Evolutionary conservation across 2,113 vertebrate species (phyloP), one percentile per base, ranked within the genome.

Genomic region (Nothocercus nigrocapillus): DNA sequence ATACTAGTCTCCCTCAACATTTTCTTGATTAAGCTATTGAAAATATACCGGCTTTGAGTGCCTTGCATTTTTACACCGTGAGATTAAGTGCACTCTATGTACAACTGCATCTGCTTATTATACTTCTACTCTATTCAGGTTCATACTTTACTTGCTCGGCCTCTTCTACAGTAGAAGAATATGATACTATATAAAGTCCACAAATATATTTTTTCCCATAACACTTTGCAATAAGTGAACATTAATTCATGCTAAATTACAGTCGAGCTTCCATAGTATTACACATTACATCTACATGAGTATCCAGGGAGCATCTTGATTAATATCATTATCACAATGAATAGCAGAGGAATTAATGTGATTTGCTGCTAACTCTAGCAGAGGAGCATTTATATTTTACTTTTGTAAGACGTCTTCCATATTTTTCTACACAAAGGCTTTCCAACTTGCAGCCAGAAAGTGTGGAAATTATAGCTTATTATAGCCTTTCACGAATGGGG

Each of bases 251-350:
- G 49, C 24, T 93, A 92, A 94, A 82, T 95, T 95, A 88, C 22
- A 93, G 28, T 36, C 66, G 40, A 82, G 36, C 56, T 95, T 84
- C 89, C 82, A 47, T 74, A 72, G 89, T 95, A 94, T 92, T 96
- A 64, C 5, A 4, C 66, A 61, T 93, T 82, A 69, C 36, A 93
- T 53, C 58, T 84, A 64, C 42, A 83, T 0, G 18, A 93, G 72
- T 93, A 92, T 74, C 89, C 87, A 70, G 92, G 88, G 86, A 96
- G 42, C 44, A 89, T 75, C 76, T 76, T 82, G 69, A 94, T 83
- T 95, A 97, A 97, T 95, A 66, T 90, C 73, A 91, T 95, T 96
- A 97, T 96, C 76, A 86, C 56, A 83, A 93, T 88, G 80, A 95
- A 74, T 79, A 95, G 82, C 34, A 81, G 53, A 94, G 56, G 81